Evolutionary conservation across 1,140 invertebrate species (phyloP), one percentile per base, ranked within the genome.

Genomic region (Spodoptera litura): DNA sequence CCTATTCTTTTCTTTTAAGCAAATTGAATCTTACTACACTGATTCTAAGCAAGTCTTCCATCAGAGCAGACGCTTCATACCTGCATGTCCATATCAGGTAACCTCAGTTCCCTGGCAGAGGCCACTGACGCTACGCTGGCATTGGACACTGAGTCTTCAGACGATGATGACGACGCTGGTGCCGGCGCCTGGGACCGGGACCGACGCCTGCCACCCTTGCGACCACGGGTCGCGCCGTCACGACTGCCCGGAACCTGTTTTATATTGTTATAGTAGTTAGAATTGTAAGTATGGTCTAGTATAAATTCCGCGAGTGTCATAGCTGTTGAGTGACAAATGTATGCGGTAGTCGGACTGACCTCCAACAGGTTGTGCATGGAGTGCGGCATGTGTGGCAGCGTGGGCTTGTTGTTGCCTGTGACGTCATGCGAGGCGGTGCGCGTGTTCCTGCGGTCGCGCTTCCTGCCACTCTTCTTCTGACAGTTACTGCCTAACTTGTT

Each of bases 381-480:
- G 88, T 94, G 93, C 78, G 94, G 89, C 88, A 95, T 93, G 80
- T 95, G 91, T 11, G 94, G 89, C 82, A 96, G 93, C 8, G 95
- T 95, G 0, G 95, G 94, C 88, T 96, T 87, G 78, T 94, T 53
- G 13, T 88, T 91, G 10, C 90, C 92, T 4, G 90, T 85, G 31
- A 86, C 87, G 81, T 95, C 91, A 80, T 94, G 93, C 71, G 93
- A 89, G 70, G 92, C 84, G n/a, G 93, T 94, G 83, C 95, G 83
- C 73, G 89, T 87, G 89, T 88, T 91, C 35, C 87, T 85, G 62
- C 91, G 87, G 49, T 94, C 93, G 89, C 95, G 95, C 83, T 95
- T 94, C 49, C 95, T 94, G 11, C 93, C 94, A 10, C 94, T 91
- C 81, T 96, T 96, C 84, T 95, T 95, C 78, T 95, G 94, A 25